Percentiles rank a stretch among this genome's conserved stretches.
Conservation (phyloP, 2,113 vertebrate genomes). For the Clarias gariepinus region DNA sequence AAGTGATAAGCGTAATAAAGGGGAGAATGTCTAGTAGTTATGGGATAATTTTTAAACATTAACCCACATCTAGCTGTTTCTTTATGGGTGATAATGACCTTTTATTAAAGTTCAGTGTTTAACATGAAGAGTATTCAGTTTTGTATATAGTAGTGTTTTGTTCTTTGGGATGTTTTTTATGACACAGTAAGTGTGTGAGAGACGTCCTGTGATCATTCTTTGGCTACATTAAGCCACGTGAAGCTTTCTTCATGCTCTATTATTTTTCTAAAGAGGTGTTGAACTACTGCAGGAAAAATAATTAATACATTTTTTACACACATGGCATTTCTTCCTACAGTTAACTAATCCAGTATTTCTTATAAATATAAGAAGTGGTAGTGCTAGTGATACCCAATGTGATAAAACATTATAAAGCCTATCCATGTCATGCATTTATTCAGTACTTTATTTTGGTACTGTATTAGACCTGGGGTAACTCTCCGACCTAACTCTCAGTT, state of each 20-base stretch:
- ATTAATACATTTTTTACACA: neutral
- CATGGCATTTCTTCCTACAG: neutral
- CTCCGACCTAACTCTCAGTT: constrained; percentile 8
- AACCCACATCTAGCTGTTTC: neutral
- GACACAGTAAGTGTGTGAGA: neutral
- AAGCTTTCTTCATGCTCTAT: neutral
- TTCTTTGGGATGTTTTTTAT: neutral
- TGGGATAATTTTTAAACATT: neutral
- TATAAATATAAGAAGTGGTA: neutral
- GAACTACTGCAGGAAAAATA: neutral
- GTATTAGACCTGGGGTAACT: neutral
- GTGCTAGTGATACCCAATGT: neutral
- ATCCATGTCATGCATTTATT: neutral
- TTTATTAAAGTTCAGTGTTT: neutral
- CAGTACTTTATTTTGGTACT: neutral
- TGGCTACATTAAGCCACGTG: neutral
- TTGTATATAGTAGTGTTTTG: neutral
- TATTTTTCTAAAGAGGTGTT: neutral
- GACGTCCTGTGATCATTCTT: neutral
- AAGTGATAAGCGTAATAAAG: neutral
- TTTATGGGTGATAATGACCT: neutral
- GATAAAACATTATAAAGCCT: neutral
- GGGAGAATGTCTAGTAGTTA: neutral
- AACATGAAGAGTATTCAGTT: neutral
- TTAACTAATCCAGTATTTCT: neutral